Conservation (phyloP, 2,113 vertebrate genomes). For the Ceuthmochares aereus region DNA sequence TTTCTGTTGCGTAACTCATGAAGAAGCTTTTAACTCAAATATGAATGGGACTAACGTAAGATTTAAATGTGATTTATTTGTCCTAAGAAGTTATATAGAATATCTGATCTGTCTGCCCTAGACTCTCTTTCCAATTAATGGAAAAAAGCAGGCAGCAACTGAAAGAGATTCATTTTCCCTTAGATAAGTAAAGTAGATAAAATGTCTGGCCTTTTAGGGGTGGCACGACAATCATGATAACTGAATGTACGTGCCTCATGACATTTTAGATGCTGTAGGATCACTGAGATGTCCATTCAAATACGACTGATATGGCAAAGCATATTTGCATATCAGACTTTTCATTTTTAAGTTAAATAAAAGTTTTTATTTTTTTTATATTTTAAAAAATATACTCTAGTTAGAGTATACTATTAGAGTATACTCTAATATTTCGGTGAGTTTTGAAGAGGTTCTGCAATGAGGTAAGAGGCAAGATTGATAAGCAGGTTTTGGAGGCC, state of each 20-base stretch:
- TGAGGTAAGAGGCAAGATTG: background rate
- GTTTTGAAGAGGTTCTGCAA: background rate
- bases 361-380: background rate
- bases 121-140: background rate
- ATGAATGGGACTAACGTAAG: background rate
- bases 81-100: background rate
- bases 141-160: background rate
- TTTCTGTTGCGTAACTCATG: background rate
- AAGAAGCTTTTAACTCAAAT: background rate
- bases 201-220: background rate
- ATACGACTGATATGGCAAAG: background rate
- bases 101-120: rapidly evolving
- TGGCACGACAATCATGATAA: background rate
- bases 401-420: too few species aligned
- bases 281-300: background rate
- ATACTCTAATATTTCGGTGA: background rate
- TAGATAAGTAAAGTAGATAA: background rate
- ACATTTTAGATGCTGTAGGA: background rate
- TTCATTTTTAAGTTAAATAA: background rate
- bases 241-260: rapidly evolving
- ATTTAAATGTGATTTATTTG: background rate
- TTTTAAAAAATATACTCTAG: background rate
- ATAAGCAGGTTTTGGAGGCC: background rate
- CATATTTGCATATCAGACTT: background rate
- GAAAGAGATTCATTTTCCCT: background rate